These are phyloP conservation scores for Amphiura filiformis DNA, from an alignment of 35 echinoderm and acorn worm species.

Conservation along the genomic window DNA sequence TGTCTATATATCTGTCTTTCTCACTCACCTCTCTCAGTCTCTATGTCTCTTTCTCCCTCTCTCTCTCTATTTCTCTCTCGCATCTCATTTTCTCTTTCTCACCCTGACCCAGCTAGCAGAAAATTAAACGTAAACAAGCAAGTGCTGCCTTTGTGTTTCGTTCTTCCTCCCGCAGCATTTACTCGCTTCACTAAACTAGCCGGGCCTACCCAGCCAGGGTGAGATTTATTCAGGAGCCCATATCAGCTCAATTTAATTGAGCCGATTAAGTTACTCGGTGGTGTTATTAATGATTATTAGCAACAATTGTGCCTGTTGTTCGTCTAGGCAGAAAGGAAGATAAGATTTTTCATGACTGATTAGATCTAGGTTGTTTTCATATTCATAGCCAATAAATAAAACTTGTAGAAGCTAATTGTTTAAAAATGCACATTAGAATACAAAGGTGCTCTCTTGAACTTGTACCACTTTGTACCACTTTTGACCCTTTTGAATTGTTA, in stretches of 20 bases:
- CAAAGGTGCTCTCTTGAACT: not conserved
- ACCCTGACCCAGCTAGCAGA: not conserved
- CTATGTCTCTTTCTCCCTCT: no score
- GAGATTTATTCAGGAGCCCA: not conserved
- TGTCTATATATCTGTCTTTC: no score
- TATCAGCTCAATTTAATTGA: constrained; percentile 15
- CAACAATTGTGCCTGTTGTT: not conserved
- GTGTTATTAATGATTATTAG: not conserved
- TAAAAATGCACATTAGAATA: not conserved
- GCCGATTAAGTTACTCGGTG: not conserved
- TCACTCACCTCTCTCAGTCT: no score
- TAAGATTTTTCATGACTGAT: not conserved
- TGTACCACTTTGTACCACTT: not conserved
- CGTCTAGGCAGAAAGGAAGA: not conserved
- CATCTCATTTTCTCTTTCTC: not conserved
- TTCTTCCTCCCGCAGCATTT: not conserved
- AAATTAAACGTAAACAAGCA: constrained; percentile 7
- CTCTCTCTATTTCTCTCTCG: no score
- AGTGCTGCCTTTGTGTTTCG: no score
- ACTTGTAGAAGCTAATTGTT: not conserved
- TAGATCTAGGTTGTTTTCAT: not conserved
- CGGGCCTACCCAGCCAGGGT: not conserved
- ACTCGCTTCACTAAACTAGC: not conserved
- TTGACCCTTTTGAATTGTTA: not conserved
- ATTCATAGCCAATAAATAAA: not conserved